Evolutionary conservation across 2,888 invertebrate species (phyloP).

Genomic region (Seladonia tumulorum): DNA sequence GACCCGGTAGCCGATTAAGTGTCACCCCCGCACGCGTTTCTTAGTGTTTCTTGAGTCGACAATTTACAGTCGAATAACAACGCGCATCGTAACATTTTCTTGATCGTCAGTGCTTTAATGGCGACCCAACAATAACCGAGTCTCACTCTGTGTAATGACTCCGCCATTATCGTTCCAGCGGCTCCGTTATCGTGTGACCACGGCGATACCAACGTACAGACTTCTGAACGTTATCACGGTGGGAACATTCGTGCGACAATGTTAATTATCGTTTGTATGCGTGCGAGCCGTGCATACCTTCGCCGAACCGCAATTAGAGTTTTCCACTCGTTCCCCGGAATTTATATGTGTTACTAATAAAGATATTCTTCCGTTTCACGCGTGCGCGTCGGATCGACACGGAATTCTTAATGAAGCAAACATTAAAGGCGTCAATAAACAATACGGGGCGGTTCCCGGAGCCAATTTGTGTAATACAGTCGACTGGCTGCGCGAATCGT

Average conservation of each 20-base stretch:
- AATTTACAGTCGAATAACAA: constrained; percentile 16
- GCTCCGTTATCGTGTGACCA: constrained; percentile 46
- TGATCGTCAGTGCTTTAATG: constrained; percentile 48
- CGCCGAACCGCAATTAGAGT: constrained; percentile 21
- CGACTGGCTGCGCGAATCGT: background rate
- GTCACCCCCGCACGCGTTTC: background rate
- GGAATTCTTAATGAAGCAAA: background rate
- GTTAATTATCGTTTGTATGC: constrained; percentile 45
- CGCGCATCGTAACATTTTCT: constrained; percentile 41
- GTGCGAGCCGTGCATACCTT: constrained; percentile 28
- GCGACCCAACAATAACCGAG: constrained; percentile 45
- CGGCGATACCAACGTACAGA: constrained; percentile 29
- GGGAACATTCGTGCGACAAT: constrained; percentile 35
- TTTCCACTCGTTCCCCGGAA: constrained; percentile 16
- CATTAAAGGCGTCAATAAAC: background rate
- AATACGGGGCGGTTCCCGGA: background rate
- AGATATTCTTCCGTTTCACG: background rate
- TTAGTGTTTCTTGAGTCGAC: background rate
- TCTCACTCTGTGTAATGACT: constrained; percentile 31
- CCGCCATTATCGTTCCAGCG: constrained; percentile 46
- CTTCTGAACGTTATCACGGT: constrained; percentile 50
- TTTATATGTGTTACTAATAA: background rate
- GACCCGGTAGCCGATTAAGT: too few relatives aligned
- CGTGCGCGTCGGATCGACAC: background rate
- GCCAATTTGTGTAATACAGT: background rate